Evolutionary conservation across 1,140 invertebrate species (phyloP).

Genomic region (Cydia fagiglandana): DNA sequence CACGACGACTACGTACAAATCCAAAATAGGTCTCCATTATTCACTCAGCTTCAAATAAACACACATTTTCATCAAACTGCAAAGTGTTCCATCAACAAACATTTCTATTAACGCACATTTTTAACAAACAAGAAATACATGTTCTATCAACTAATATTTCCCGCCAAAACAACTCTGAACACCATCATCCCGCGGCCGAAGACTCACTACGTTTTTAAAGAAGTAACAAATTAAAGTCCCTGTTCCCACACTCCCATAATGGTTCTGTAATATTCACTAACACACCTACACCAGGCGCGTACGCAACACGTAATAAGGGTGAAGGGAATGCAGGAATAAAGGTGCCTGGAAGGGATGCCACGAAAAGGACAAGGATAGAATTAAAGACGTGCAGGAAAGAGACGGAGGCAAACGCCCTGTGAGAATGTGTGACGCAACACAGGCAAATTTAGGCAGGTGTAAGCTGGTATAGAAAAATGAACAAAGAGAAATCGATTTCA

Average conservation of each 20-base stretch:
- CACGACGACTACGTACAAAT: constrained; percentile 37
- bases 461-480: constrained; percentile 54
- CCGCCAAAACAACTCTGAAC: constrained; percentile 34
- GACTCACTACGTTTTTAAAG: constrained; percentile 51
- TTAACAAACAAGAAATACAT: constrained; percentile 40
- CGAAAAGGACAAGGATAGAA: constrained; percentile 49
- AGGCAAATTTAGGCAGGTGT: constrained; percentile 69
- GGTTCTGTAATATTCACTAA: constrained; percentile 43
- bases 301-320: constrained; percentile 67
- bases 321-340: constrained; percentile 62
- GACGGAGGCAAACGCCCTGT: constrained; percentile 58
- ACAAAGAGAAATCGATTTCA: constrained; percentile 64
- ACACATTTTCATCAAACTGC: constrained; percentile 29
- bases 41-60: constrained; percentile 37
- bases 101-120: constrained; percentile 12
- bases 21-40: constrained; percentile 52
- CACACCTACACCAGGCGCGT: constrained; percentile 58
- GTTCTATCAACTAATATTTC: constrained; percentile 45
- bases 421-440: constrained; percentile 64
- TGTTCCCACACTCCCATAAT: constrained; percentile 49
- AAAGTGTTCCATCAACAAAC: not conserved
- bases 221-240: constrained; percentile 50
- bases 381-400: constrained; percentile 40
- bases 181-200: constrained; percentile 52
- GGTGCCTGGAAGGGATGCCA: constrained; percentile 51